Conservation (phyloP, 2,888 invertebrate genomes). For the Euphydryas editha region DNA sequence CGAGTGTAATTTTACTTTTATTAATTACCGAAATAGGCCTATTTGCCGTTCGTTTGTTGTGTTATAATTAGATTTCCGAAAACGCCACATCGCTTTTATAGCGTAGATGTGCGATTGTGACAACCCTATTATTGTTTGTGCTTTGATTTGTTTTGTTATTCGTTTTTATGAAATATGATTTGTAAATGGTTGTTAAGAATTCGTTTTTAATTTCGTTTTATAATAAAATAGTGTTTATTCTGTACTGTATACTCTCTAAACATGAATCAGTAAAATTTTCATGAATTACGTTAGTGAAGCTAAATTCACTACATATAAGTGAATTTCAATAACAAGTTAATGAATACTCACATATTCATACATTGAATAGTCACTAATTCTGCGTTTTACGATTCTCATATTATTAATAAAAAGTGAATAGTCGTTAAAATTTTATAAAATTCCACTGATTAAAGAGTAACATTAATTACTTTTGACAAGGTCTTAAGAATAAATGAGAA, state of each 20-base stretch:
- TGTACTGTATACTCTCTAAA: background rate
- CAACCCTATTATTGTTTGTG: constrained; percentile 32
- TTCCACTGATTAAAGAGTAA: too few species aligned
- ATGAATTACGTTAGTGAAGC: too few species aligned
- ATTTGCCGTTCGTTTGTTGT: constrained; percentile 45
- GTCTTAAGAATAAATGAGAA: too few species aligned
- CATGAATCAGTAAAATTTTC: too few species aligned
- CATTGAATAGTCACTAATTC: too few species aligned
- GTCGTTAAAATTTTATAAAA: too few species aligned
- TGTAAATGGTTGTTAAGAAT: background rate
- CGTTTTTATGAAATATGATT: constrained; percentile 17
- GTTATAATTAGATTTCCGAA: constrained; percentile 51
- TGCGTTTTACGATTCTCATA: too few species aligned
- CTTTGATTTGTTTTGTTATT: constrained; percentile 26
- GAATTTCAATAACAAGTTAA: too few species aligned
- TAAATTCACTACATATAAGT: too few species aligned
- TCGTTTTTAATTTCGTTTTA: background rate
- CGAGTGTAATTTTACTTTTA: constrained; percentile 45
- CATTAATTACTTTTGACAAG: too few species aligned
- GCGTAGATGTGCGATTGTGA: constrained; percentile 25
- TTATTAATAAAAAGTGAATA: too few species aligned
- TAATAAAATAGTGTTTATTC: background rate
- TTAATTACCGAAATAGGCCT: constrained; percentile 49
- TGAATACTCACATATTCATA: too few species aligned
- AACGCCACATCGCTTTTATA: constrained; percentile 34